Evolutionary conservation across 2,888 invertebrate species (phyloP).

Genomic region (Machimus rusticus): DNA sequence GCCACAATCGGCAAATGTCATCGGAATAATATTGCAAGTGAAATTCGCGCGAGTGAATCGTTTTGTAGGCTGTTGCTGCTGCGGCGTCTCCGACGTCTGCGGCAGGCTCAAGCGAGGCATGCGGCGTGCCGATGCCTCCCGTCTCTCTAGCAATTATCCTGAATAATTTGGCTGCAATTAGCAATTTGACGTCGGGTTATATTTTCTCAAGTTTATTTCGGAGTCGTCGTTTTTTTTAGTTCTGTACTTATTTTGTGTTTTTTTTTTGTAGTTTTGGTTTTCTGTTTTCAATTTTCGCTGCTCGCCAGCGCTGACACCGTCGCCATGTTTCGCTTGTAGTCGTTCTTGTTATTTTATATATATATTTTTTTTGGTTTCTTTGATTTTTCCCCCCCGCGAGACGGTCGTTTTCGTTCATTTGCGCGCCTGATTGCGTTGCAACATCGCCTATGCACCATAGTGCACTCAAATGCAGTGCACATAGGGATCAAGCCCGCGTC

Average conservation of each 20-base stretch:
- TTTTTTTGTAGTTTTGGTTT: not conserved
- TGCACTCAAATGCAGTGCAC: not conserved
- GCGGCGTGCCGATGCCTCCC: slow-evolving; percentile 15
- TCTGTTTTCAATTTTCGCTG: not conserved
- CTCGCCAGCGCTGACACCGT: slow-evolving; percentile 19
- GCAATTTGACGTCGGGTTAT: slow-evolving; percentile 49
- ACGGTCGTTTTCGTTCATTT: slow-evolving; percentile 2
- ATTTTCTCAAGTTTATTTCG: slow-evolving; percentile 37
- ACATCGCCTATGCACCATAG: slow-evolving; percentile 1
- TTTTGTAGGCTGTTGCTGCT: not conserved
- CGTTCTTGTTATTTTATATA: not conserved
- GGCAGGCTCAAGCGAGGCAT: not conserved
- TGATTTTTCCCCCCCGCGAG: not conserved
- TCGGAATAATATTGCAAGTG: slow-evolving; percentile 23
- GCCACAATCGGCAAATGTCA: slow-evolving; percentile 41
- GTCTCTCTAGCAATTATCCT: slow-evolving; percentile 47
- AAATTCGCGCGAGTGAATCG: slow-evolving; percentile 15
- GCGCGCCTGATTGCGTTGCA: slow-evolving; percentile 9
- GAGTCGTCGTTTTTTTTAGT: not conserved
- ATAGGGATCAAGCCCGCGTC: not conserved
- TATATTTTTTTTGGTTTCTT: not conserved
- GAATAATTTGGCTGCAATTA: slow-evolving; percentile 50
- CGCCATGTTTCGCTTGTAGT: slow-evolving; percentile 31
- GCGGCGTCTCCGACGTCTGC: not conserved
- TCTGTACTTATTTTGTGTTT: not conserved